Conservation (phyloP, 64 coral and sea anemone genomes). For the Pachyseris speciosa region DNA sequence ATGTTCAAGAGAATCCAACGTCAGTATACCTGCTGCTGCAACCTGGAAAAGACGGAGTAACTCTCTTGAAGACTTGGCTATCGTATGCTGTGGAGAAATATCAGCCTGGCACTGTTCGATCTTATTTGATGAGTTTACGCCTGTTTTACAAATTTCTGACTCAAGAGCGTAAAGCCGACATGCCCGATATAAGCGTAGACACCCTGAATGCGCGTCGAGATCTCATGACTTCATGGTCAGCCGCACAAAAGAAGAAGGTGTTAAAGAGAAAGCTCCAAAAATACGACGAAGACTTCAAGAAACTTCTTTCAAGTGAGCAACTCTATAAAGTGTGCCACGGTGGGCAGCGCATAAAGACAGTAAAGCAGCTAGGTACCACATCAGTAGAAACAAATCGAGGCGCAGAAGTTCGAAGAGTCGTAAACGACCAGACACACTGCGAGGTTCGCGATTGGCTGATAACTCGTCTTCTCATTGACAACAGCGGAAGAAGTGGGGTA, state of each 20-base stretch:
- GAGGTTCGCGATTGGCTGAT: conserved; percentile 59
- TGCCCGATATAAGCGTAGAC: conserved; percentile 46
- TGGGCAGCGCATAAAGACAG: conserved; percentile 19
- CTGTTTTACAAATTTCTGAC: conserved; percentile 64
- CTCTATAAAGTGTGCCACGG: conserved; percentile 58
- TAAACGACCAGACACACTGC: conserved; percentile 44
- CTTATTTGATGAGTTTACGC: conserved; percentile 55
- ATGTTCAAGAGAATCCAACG: conserved; percentile 25
- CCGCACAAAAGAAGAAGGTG: conserved; percentile 62
- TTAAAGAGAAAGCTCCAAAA: conserved; percentile 48
- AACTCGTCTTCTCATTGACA: conserved; percentile 68
- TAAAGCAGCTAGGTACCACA: conserved; percentile 19
- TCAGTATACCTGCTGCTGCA: conserved; percentile 34
- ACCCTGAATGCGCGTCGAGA: conserved; percentile 41
- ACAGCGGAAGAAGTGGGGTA: conserved; percentile 70
- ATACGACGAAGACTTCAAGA: conserved; percentile 44
- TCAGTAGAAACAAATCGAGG: conserved; percentile 45
- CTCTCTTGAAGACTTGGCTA: conserved; percentile 49
- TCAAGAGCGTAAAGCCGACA: conserved; percentile 36
- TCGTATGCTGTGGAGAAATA: conserved; percentile 61
- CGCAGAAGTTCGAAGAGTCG: conserved; percentile 20
- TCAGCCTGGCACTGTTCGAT: conserved; percentile 64
- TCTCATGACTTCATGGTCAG: conserved; percentile 70
- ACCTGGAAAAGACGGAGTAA: conserved; percentile 62
- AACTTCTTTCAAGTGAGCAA: conserved; percentile 29